Base-by-base conservation (phyloP, 2,888 invertebrate species). In the Muscina levida region DNA sequence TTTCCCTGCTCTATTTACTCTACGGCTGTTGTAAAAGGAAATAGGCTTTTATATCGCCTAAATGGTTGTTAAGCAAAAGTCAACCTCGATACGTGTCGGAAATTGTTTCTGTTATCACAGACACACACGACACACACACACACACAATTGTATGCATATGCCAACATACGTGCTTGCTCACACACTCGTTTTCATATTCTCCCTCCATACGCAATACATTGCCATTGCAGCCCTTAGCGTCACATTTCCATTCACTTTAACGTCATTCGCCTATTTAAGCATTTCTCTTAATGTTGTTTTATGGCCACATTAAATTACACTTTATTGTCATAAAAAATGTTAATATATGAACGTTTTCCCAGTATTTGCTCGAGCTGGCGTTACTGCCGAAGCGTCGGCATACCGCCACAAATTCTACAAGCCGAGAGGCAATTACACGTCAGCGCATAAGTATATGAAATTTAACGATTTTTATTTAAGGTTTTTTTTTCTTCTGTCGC, bases 251-350 rank as follows among this genome's bases (percentile, higher is more conserved):
- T 68, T 31, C 26, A 13, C 37, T 67, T 62, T 59, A 17, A 13
- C 19, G 53, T 11, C 19, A 15, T 48, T 59, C 51, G 57, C 39
- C 37, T n/a, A 39, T 67, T 39, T 65, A n/a, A 65, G 37, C 65
- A 19, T 53, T 72, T 67, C 24, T 2, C 51, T 77, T 77, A 72
- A 77, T 77, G 57, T 51, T 79, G 51, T 74, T 79, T 79, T 71
- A 71, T 44, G 65, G 66, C 48, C 66, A 51, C 74, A 74, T 74
- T 79, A 74, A 66, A 71, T 67, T 70, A 66, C 31, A 71, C 31
- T 79, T 71, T 79, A 71, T 71, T 66, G 79, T 48, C 79, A 59
- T 67, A 51, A 79, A 65, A 56, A 48, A 17, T 39, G 42, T 68
- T 46, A 68, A 39, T 39, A 59, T 59, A 42, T 62, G 44, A 44